Conservation (phyloP, 2,888 invertebrate genomes). For the Agriopis marginaria region DNA sequence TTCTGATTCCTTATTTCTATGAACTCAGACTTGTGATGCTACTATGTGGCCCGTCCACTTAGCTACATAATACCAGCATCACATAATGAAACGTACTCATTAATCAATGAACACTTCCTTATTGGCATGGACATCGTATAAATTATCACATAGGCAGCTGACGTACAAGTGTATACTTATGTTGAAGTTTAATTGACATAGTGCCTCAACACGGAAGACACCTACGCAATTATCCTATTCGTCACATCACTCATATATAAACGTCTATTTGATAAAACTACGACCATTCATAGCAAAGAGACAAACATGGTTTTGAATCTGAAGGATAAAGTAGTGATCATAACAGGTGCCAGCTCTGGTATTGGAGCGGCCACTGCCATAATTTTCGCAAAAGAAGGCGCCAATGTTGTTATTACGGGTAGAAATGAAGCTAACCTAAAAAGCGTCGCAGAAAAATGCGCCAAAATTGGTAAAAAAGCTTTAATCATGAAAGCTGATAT, state of each 20-base stretch:
- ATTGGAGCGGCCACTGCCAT: slow-evolving; percentile 89
- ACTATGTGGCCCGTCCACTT: too few relatives aligned
- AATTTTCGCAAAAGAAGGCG: slow-evolving; percentile 87
- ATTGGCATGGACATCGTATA: background rate
- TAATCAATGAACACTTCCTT: background rate
- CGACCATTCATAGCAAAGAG: background rate
- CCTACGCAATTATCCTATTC: background rate
- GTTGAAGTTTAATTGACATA: background rate
- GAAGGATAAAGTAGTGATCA: slow-evolving; percentile 59
- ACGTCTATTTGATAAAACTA: background rate
- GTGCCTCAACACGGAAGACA: slow-evolving; percentile 7
- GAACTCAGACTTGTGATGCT: too few relatives aligned
- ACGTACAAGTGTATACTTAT: background rate
- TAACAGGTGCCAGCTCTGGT: slow-evolving; percentile 87
- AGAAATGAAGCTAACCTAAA: slow-evolving; percentile 88
- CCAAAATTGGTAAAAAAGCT: slow-evolving; percentile 43
- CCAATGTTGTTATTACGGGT: slow-evolving; percentile 87
- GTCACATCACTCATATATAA: slow-evolving; percentile 5
- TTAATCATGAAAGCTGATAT: slow-evolving; percentile 57
- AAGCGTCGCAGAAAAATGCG: slow-evolving; percentile 71
- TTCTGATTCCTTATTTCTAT: too few relatives aligned
- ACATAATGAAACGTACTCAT: background rate
- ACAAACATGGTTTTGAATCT: slow-evolving; percentile 55
- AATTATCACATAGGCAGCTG: background rate
- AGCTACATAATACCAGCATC: background rate